These are phyloP conservation scores for Noctua comes DNA, from an alignment of 2,888 invertebrate genomes.

Conservation along the genomic window DNA sequence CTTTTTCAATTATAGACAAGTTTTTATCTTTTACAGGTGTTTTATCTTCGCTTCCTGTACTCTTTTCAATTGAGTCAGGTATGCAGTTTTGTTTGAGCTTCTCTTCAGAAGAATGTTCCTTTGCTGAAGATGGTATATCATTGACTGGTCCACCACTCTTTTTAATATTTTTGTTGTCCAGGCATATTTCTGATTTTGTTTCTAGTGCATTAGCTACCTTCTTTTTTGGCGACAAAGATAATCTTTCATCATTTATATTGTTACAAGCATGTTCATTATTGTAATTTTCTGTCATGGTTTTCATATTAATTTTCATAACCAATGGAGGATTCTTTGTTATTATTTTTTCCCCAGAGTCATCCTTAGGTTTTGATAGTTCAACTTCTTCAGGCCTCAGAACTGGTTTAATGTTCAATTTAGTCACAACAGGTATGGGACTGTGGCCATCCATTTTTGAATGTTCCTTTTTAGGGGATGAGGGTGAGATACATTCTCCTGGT, in stretches of 20 bases:
- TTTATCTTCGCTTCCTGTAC: constrained; percentile 46
- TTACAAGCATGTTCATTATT: constrained; percentile 75
- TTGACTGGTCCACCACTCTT: constrained; percentile 44
- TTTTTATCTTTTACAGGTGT: constrained; percentile 27
- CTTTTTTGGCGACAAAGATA: constrained; percentile 79
- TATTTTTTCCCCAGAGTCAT: constrained; percentile 74
- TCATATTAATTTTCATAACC: constrained; percentile 87
- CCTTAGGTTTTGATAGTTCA: constrained; percentile 70
- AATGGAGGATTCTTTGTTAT: constrained; percentile 82
- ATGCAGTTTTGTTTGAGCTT: constrained; percentile 69
- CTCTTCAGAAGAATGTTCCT: constrained; percentile 35
- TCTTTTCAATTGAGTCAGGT: constrained; percentile 55
- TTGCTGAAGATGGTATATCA: constrained; percentile 42
- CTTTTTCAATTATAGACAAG: constrained; percentile 35
- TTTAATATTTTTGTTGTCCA: constrained; percentile 47
- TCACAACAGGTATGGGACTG: constrained; percentile 80
- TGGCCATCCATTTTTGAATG: constrained; percentile 72
- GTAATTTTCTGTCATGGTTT: constrained; percentile 78
- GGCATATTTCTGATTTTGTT: constrained; percentile 55
- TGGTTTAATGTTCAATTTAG: constrained; percentile 88
- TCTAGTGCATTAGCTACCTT: constrained; percentile 68
- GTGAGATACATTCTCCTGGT: constrained; percentile 77
- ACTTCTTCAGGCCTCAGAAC: constrained; percentile 85
- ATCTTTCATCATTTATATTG: constrained; percentile 79
- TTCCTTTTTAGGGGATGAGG: constrained; percentile 84